Evolutionary conservation across 2,888 invertebrate genomes (phyloP), one percentile per base, ranked within the genome.

Genomic region (Ferrisia virgata): DNA sequence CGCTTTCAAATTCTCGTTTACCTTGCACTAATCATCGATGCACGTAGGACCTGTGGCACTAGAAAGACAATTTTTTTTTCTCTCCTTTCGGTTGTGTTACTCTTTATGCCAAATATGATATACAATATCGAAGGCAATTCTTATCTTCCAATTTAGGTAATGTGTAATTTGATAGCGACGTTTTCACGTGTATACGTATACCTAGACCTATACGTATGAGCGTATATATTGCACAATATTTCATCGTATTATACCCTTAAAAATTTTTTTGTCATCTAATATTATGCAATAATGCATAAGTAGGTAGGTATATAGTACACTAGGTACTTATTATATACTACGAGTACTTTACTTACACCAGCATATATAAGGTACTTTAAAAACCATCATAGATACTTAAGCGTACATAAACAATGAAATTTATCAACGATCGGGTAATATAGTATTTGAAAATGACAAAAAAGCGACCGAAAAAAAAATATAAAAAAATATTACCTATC

Each of bases 1-100:
- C 72, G 72, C 33, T 72, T 72, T 33, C 72, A 72, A 72, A 72
- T 72, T 33, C 72, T 72, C 33, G 72, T 72, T 72, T 33, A 72
- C 72, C 72, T 72, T 72, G 72, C 72, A 72, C 31, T 72, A 72
- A 72, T 64, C 33, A 72, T 33, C 72, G 72, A 72, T 72, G 72
- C 72, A 33, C 72, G 64, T 31, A 28, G 33, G 72, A 72, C 72
- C 33, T 28, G 47, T 47, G 47, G 72, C 72, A 28, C 72, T 33
- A n/a, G 33, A 72, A 28, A 64, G 31, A 33, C 72, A 33, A 72
- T 72, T 72, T 72, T 69, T 72, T 72, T 53, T 53, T n/a, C n/a
- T n/a, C n/a, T n/a, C n/a, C n/a, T n/a, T 72, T 72, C 64, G 64
- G 64, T 6, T 58, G 40, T 58, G 31, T 15, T 33, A 8, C 28